These are phyloP conservation scores for Etheostoma cragini DNA, from an alignment of 2,113 vertebrate species.

Conservation along the genomic window DNA sequence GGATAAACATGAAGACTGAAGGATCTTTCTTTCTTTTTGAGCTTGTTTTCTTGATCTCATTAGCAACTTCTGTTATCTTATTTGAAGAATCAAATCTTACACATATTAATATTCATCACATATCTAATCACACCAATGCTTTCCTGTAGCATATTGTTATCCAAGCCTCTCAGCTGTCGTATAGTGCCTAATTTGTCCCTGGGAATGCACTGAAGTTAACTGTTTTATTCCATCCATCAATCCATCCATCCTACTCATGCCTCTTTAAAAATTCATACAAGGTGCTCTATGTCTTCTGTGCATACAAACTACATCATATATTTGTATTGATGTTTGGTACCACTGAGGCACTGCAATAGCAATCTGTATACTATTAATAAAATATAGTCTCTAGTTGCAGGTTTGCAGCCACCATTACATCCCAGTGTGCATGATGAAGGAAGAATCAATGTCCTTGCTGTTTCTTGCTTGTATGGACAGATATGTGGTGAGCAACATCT, in stretches of 20 bases:
- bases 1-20: not conserved
- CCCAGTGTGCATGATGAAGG: constrained; percentile 27
- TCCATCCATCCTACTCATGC: not conserved
- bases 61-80: not conserved
- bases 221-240: not conserved
- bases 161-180: not conserved
- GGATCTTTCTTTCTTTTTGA: not conserved
- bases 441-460: constrained; percentile 56
- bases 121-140: not conserved
- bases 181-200: not conserved
- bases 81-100: not conserved
- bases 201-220: not conserved
- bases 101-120: not conserved
- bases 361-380: constrained; percentile 39
- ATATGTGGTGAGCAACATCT: constrained; percentile 68
- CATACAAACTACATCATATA: constrained; percentile 4
- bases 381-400: constrained; percentile 34
- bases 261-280: not conserved
- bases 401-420: constrained; percentile 21
- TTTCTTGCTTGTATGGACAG: constrained; percentile 59
- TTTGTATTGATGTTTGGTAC: constrained; percentile 37
- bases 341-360: constrained; percentile 9
- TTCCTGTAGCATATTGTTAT: not conserved
- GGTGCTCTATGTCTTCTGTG: not conserved
- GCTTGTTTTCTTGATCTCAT: not conserved